Base-by-base conservation (phyloP, 2,888 invertebrate species). In the Bombyx huttoni region DNA sequence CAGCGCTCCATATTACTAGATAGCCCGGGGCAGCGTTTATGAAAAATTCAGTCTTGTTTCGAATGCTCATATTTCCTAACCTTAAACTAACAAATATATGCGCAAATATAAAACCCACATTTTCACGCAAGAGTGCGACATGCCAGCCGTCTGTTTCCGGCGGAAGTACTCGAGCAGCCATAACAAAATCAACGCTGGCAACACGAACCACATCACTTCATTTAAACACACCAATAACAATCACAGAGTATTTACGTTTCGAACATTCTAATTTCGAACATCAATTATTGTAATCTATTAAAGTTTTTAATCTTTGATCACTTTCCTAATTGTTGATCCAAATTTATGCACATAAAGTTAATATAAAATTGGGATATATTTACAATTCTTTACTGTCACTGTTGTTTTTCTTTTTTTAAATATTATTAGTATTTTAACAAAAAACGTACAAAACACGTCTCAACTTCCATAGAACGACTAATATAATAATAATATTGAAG, bases 91-190 rank as follows among this genome's bases (percentile, higher is more conserved):
- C 48, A 52, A 34, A 49, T 52, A 7, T 51, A 14, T 47, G 57
- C 45, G 55, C 58, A 63, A 56, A 61, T 56, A 59, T 52, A 58
- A 72, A 84, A 87, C 87, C 40, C 75, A 87, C 87, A 82, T 79
- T 76, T 76, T 71, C 59, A 77, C 71, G 68, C 84, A 85, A 56
- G 73, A 77, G 68, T 84, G 85, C 55, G 78, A 65, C 67, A 74
- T 73, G 58, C 64, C 65, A 62, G 69, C 59, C 65, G 70, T 60
- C 64, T 76, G 72, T 61, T 82, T 83, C 83, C 83, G 80, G 57
- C 86, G 81, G 78, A 82, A 75, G 60, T 63, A 65, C 65, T 78
- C 81, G 67, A 82, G 63, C 73, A 85, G 74, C 87, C 87, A 88
- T 78, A 87, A 72, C 70, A 85, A 63, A 75, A 81, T 76, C 75